A percentile compares a stretch with the other conserved stretches of the same genome.
Evolutionary conservation across 2,113 vertebrate species (phyloP).

Genomic region (Sinocyclocheilus anshuiensis): DNA sequence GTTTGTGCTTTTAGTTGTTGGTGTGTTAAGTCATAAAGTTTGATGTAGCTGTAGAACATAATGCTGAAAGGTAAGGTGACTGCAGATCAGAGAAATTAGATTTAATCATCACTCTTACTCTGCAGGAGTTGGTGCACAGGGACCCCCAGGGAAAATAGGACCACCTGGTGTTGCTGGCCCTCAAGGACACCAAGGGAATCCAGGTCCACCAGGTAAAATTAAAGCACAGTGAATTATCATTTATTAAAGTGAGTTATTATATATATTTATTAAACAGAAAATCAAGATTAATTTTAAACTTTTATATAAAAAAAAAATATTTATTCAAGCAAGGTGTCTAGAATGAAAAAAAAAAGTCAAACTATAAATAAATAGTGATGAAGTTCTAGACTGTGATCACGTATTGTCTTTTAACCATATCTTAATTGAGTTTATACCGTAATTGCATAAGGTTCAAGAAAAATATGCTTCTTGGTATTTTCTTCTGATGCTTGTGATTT

Average conservation of each 20-base stretch:
- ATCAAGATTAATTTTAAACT: not conserved
- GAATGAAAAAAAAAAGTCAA: not conserved
- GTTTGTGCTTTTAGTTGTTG: not conserved
- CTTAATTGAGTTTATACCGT: not conserved
- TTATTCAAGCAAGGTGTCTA: not conserved
- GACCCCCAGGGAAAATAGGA: conserved; percentile 31
- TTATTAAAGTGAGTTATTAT: no score
- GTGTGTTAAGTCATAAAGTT: not conserved
- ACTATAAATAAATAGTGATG: not conserved
- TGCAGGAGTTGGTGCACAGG: conserved; percentile 29
- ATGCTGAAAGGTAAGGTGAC: not conserved
- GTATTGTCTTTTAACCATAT: not conserved
- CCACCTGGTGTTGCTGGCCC: conserved; percentile 19
- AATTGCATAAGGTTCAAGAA: not conserved
- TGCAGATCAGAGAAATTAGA: not conserved
- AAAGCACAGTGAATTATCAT: no score
- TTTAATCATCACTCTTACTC: not conserved
- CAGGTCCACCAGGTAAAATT: conserved; percentile 17
- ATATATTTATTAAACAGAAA: not conserved
- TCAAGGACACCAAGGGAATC: conserved; percentile 38
- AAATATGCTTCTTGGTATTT: not conserved
- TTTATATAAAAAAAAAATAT: no score
- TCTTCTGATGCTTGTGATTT: not conserved
- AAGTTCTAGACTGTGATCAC: not conserved
- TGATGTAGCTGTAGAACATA: not conserved